phyloP scores from a whole-genome alignment of 53 echinoderm and acorn worm species.

The Crossaster papposus region DNA sequence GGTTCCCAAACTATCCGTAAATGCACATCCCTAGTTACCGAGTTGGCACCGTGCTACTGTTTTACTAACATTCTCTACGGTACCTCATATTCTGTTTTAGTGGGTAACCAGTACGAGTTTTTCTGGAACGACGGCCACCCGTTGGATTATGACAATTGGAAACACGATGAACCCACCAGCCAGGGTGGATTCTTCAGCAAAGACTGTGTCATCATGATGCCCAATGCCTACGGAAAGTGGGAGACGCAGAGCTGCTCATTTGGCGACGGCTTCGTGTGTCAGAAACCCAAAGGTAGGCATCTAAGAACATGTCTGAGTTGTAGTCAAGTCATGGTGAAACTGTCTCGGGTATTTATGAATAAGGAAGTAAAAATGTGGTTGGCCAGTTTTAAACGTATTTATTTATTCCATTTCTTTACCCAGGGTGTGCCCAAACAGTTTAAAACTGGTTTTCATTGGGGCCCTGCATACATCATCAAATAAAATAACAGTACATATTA shows the following conservation, averaged over 20 bases:
- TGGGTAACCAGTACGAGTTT: slow-evolving; percentile 65
- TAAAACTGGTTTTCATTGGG: no score
- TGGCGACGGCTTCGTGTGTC: slow-evolving; percentile 70
- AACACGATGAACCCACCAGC: slow-evolving; percentile 69
- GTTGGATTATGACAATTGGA: slow-evolving; percentile 79
- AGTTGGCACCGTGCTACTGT: no score
- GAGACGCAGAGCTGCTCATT: slow-evolving; percentile 72
- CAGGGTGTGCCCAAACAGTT: no score
- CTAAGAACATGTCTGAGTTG: not conserved
- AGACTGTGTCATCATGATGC: slow-evolving; percentile 72
- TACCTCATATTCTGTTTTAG: not conserved
- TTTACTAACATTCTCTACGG: no score
- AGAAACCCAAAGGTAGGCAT: slow-evolving; percentile 72
- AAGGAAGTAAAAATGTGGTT: no score
- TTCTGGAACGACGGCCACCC: slow-evolving; percentile 79
- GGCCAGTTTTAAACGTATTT: no score
- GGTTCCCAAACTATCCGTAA: no score
- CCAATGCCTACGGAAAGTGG: slow-evolving; percentile 77
- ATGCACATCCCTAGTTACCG: no score
- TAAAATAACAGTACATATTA: no score
- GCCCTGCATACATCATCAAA: no score
- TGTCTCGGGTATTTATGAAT: no score
- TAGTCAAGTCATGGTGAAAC: not conserved
- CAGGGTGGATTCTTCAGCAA: slow-evolving; percentile 5
- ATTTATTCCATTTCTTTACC: no score